A percentile compares a stretch with the other conserved stretches of the same genome.
Conservation (phyloP, 2,113 vertebrate genomes). For the Ceyx cyanopectus region DNA sequence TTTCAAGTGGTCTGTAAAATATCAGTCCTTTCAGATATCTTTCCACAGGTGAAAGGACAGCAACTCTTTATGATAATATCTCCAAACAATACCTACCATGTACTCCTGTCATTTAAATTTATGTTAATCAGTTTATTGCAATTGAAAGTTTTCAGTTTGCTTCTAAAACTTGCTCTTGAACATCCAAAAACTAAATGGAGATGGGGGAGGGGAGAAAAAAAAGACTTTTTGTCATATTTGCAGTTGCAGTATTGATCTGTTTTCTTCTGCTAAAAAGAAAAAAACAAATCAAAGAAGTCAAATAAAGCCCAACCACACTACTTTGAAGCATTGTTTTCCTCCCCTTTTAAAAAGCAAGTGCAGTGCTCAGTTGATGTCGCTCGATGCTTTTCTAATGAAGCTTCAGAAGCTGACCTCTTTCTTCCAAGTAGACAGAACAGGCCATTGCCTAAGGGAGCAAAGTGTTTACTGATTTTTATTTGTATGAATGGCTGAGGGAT, state of each 20-base stretch:
- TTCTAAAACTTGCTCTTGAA: neutral
- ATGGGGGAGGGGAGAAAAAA: rapidly evolving
- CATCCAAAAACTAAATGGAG: neutral
- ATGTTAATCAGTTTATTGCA: neutral
- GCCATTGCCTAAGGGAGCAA: neutral
- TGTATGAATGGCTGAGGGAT: neutral
- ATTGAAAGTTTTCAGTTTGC: neutral
- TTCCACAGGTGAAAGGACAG: neutral
- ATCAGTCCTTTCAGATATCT: neutral
- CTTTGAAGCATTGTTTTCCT: neutral
- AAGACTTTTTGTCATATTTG: neutral
- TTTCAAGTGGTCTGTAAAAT: neutral
- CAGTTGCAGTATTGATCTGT: neutral
- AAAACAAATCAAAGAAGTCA: neutral
- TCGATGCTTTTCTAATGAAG: neutral
- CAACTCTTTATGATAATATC: neutral
- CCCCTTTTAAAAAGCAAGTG: neutral
- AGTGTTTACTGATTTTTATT: neutral
- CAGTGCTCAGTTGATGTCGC: neutral
- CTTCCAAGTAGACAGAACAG: neutral
- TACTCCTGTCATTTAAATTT: neutral
- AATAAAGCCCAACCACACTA: neutral
- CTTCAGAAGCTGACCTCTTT: neutral
- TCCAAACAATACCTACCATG: neutral
- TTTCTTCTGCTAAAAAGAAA: neutral